phyloP scores from a whole-genome alignment of 2,113 vertebrate species.

The Willisornis vidua region DNA sequence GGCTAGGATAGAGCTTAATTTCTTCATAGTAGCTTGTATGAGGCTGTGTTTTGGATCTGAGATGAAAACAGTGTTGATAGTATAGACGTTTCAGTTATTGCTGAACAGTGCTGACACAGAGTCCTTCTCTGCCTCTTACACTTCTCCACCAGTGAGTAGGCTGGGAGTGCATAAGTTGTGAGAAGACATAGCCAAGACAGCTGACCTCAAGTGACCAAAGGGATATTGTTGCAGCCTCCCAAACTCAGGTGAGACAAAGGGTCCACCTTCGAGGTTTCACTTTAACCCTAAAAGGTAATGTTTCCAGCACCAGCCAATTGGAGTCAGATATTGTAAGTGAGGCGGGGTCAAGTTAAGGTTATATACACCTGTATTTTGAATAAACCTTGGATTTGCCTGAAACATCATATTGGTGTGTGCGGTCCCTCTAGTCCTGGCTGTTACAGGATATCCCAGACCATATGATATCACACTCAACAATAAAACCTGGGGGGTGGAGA shows the following conservation, averaged over 20 bases:
- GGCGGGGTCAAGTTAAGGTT: no score
- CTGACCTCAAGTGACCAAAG: not conserved
- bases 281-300: no score
- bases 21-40: not conserved
- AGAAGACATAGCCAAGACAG: not conserved
- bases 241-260: no score
- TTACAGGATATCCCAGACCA: not conserved
- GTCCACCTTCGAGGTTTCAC: no score
- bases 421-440: no score
- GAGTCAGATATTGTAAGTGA: no score
- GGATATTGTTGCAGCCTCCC: no score
- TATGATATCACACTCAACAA: not conserved
- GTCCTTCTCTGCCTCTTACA: not conserved
- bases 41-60: not conserved
- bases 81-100: not conserved
- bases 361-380: no score
- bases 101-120: not conserved
- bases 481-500: not conserved
- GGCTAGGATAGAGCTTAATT: not conserved
- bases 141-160: accelerated
- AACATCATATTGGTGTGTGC: no score
- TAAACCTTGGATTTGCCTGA: no score
- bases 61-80: not conserved
- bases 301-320: no score
- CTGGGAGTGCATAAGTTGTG: not conserved